Evolutionary conservation across 1,140 invertebrate genomes (phyloP).

Genomic region (Archegozetes longisetosus): DNA sequence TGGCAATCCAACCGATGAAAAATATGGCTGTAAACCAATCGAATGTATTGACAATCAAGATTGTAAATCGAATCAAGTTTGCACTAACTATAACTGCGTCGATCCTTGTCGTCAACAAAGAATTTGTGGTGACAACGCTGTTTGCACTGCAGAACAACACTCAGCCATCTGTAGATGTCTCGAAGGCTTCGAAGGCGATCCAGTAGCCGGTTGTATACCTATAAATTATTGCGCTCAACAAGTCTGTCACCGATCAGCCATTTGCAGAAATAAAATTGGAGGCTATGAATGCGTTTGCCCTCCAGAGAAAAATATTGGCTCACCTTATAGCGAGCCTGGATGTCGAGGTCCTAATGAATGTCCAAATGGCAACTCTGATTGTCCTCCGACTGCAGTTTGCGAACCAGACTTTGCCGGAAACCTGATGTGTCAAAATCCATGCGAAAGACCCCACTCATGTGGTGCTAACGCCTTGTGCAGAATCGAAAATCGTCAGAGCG

Average conservation of each 20-base stretch:
- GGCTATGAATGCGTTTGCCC: slow-evolving; percentile 57
- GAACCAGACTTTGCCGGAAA: slow-evolving; percentile 12
- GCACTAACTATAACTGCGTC: slow-evolving; percentile 23
- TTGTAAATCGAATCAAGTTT: slow-evolving; percentile 20
- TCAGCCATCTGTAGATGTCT: slow-evolving; percentile 57
- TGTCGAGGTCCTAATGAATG: slow-evolving; percentile 33
- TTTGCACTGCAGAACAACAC: slow-evolving; percentile 60
- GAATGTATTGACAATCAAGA: slow-evolving; percentile 22
- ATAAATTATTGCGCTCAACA: slow-evolving; percentile 59
- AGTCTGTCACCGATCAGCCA: slow-evolving; percentile 58
- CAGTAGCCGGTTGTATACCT: slow-evolving; percentile 45
- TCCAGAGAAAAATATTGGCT: slow-evolving; percentile 53
- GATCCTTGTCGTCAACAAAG: slow-evolving; percentile 20
- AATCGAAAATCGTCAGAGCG: slow-evolving; percentile 29
- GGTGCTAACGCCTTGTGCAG: slow-evolving; percentile 74
- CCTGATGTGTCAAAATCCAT: slow-evolving; percentile 19
- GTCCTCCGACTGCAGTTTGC: slow-evolving; percentile 24
- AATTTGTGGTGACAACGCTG: slow-evolving; percentile 53
- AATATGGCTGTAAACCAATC: slow-evolving; percentile 25
- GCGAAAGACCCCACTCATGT: slow-evolving; percentile 33
- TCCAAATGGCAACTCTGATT: slow-evolving; percentile 18
- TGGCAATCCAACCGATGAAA: slow-evolving; percentile 46
- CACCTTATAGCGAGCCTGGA: slow-evolving; percentile 61
- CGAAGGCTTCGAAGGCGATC: slow-evolving; percentile 49
- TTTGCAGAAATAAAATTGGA: slow-evolving; percentile 47